A percentile compares a stretch with the other conserved stretches of the same genome.
Conservation (phyloP, 2,888 invertebrate genomes). For the Taphrorychus bicolor region DNA sequence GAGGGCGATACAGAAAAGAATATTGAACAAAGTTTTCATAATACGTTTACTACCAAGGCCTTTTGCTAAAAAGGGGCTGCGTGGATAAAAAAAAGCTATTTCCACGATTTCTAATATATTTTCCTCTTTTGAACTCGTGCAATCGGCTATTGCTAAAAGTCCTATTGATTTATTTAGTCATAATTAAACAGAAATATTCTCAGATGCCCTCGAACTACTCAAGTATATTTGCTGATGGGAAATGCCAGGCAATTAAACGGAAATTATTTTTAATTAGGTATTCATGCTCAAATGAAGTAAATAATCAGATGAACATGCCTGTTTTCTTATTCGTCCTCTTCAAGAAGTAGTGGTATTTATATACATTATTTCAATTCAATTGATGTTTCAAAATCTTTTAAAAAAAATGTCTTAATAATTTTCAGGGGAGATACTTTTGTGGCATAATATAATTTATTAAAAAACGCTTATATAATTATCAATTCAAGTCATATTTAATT, state of each 20-base stretch:
- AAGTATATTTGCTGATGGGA: conserved; percentile 22
- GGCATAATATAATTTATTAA: too few relatives aligned
- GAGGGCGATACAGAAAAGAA: neutral
- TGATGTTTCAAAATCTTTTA: too few relatives aligned
- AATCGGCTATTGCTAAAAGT: conserved; percentile 22
- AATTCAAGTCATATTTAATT: too few relatives aligned
- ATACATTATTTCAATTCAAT: too few relatives aligned
- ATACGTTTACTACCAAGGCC: too few relatives aligned
- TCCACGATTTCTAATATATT: conserved; percentile 30
- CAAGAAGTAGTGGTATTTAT: too few relatives aligned
- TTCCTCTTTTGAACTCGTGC: conserved; percentile 20
- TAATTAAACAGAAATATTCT: conserved; percentile 38
- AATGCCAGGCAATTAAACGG: conserved; percentile 31
- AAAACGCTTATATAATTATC: too few relatives aligned
- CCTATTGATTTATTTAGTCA: conserved; percentile 36
- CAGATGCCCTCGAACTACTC: conserved; percentile 22
- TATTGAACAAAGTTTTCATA: neutral
- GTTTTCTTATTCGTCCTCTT: too few relatives aligned
- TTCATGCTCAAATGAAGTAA: conserved; percentile 23
- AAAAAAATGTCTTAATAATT: too few relatives aligned
- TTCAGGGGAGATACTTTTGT: too few relatives aligned
- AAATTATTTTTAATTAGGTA: conserved; percentile 29
- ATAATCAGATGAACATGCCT: neutral
- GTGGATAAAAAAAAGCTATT: too few relatives aligned
- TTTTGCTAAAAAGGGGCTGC: too few relatives aligned